A percentile compares a stretch with the other conserved stretches of the same genome.
Evolutionary conservation across 2,797 vertebrate species (phyloP).

Genomic region (Dicrostonyx torquatus): DNA sequence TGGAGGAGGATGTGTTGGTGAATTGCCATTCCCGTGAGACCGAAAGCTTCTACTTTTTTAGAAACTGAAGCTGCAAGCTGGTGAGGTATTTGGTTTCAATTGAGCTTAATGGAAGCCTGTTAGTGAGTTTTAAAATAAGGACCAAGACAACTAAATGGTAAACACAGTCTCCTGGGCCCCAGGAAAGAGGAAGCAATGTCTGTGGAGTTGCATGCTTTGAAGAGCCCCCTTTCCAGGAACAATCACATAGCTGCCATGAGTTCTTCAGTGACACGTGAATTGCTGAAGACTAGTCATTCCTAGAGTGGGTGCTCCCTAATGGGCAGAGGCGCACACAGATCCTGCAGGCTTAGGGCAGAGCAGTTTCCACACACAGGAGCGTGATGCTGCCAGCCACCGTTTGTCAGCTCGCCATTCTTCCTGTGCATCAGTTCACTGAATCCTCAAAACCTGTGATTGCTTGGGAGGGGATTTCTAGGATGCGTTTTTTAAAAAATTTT

Average conservation of each 20-base stretch:
- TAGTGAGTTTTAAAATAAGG: slow-evolving; percentile 81
- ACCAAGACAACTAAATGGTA: slow-evolving; percentile 72
- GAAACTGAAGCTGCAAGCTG: slow-evolving; percentile 75
- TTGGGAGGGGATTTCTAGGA: background rate
- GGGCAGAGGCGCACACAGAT: background rate
- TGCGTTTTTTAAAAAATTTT: slow-evolving; percentile 39
- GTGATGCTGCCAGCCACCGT: background rate
- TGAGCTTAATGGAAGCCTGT: slow-evolving; percentile 80
- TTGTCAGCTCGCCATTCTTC: background rate
- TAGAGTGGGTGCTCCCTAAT: background rate
- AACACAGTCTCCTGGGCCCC: slow-evolving; percentile 57
- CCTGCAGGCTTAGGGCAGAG: background rate
- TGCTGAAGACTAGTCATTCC: slow-evolving; percentile 11
- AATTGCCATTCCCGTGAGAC: slow-evolving; percentile 72
- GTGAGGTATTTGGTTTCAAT: slow-evolving; percentile 79
- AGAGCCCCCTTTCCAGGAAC: slow-evolving; percentile 69
- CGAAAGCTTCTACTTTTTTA: slow-evolving; percentile 73
- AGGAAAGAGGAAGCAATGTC: slow-evolving; percentile 40
- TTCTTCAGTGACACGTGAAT: background rate
- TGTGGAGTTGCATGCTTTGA: slow-evolving; percentile 55
- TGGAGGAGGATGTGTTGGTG: slow-evolving; percentile 64
- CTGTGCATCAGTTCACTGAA: background rate
- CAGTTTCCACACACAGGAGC: background rate
- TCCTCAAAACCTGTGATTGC: background rate
- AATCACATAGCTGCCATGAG: slow-evolving; percentile 9